Evolutionary conservation across 2,113 vertebrate species (phyloP).

Genomic region (Ctenomys sociabilis): DNA sequence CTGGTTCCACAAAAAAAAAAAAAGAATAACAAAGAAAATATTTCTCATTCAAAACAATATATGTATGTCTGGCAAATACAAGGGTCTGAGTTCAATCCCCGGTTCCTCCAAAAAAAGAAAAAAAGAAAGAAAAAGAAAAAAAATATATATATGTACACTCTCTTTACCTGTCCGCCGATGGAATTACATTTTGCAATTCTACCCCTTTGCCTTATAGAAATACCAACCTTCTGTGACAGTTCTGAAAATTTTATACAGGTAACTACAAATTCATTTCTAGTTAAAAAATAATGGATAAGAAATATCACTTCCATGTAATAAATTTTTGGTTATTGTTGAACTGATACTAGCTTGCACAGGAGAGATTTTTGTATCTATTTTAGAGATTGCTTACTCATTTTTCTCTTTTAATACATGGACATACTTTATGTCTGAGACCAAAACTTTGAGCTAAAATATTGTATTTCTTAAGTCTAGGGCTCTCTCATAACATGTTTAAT

Average conservation of each 20-base stretch:
- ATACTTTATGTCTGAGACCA: not conserved
- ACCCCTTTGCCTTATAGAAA: not conserved
- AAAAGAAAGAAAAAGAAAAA: no score
- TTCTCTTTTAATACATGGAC: not conserved
- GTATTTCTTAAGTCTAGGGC: not conserved
- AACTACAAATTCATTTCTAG: not conserved
- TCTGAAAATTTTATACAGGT: not conserved
- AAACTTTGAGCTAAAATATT: not conserved
- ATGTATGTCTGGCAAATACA: no score
- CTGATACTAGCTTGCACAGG: fast-evolving
- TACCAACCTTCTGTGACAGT: not conserved
- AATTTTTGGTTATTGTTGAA: not conserved
- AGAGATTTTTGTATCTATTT: not conserved
- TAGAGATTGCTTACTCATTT: not conserved
- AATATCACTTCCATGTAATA: not conserved
- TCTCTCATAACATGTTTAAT: not conserved
- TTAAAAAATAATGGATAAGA: not conserved
- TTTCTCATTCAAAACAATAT: not conserved
- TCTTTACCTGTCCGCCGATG: not conserved
- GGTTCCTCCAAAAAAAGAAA: no score
- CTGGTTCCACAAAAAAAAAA: no score
- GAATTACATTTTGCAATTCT: not conserved
- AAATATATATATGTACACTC: not conserved
- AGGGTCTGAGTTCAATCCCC: no score
- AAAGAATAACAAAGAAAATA: not conserved